Evolutionary conservation across 2,113 vertebrate genomes (phyloP), one percentile per base, ranked within the genome.

Genomic region (Dissostichus mawsoni): DNA sequence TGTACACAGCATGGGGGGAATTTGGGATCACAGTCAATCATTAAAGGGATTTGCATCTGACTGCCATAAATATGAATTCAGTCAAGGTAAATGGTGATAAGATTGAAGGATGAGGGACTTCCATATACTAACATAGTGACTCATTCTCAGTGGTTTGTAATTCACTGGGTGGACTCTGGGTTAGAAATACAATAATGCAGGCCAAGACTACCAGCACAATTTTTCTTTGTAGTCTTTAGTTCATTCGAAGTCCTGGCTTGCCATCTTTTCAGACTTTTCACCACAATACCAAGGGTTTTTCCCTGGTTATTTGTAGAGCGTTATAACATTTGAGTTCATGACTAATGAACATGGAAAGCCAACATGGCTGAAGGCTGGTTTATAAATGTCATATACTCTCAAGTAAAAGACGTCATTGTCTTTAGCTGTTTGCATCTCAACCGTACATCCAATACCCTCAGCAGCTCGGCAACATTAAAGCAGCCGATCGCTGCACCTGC

Each of bases 401-500:
- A 84, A 95, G 94, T 96, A 96, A 97, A 96, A 94, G 88, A 92
- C 91, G 85, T 80, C 79, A 94, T 96, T 96, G 96, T 97, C 95
- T 94, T 88, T 93, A 85, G 64, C 77, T 65, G 86, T 93, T 87
- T 95, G 91, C 95, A 95, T 82, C 83, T 95, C 90, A 91, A 74
- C 69, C 74, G 33, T 92, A 88, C 89, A 92, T 93, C 88, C 91
- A 93, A 94, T 93, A 94, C 90, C 82, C 94, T 80, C 94, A 93
- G 94, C 94, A 70, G 95, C 93, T 94, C 92, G 91, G 95, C 93
- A 82, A 94, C 87, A 84, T 95, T 93, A 96, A 96, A 97, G 95
- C 95, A 96, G 92, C 93, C 94, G 95, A 92, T 89, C 91, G 88
- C 95, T 94, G 95, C 97, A 99, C 97, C 97, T 99, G 97, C 96